A percentile compares a stretch with the other conserved stretches of the same genome.
phyloP scores from a whole-genome alignment of 1,140 invertebrate genomes.

The Heliothis subflexa region DNA sequence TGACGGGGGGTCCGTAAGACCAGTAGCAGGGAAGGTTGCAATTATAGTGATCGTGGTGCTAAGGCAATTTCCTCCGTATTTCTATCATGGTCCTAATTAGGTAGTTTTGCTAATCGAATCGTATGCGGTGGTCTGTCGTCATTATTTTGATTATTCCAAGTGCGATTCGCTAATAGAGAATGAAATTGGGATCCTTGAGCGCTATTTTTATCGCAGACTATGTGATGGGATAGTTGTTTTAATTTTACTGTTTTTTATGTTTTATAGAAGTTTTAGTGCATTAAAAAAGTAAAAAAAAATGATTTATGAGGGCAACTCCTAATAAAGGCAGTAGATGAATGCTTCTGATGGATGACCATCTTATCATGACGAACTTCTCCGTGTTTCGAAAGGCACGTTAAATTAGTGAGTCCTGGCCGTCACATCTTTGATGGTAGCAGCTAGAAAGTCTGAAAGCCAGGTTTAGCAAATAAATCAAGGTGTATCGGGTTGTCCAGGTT shows the following conservation, averaged over 20 bases:
- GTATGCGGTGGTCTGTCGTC: conserved; percentile 66
- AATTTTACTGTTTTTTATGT: conserved; percentile 2
- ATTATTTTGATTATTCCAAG: conserved; percentile 70
- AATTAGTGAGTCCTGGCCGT: no score
- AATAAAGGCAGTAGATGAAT: no score
- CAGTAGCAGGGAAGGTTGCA: conserved; percentile 67
- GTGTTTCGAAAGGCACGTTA: no score
- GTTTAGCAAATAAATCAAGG: no score
- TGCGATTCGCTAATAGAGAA: conserved; percentile 63
- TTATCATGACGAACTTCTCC: no score
- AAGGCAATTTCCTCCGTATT: conserved; percentile 56
- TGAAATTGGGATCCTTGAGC: conserved; percentile 51
- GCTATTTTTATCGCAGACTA: conserved; percentile 23
- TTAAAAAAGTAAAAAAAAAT: background rate
- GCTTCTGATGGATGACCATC: no score
- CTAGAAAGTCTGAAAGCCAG: background rate
- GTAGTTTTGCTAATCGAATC: conserved; percentile 77
- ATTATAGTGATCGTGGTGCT: conserved; percentile 75
- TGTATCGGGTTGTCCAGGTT: no score
- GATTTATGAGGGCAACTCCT: no score
- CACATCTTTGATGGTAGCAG: background rate
- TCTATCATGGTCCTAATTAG: conserved; percentile 71
- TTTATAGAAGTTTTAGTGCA: background rate
- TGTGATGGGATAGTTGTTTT: background rate
- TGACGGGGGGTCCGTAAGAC: conserved; percentile 71